A percentile compares a stretch with the other conserved stretches of the same genome.
These are phyloP conservation scores for Mionectes macconnelli DNA, from an alignment of 2,113 vertebrate genomes.

Conservation along the genomic window DNA sequence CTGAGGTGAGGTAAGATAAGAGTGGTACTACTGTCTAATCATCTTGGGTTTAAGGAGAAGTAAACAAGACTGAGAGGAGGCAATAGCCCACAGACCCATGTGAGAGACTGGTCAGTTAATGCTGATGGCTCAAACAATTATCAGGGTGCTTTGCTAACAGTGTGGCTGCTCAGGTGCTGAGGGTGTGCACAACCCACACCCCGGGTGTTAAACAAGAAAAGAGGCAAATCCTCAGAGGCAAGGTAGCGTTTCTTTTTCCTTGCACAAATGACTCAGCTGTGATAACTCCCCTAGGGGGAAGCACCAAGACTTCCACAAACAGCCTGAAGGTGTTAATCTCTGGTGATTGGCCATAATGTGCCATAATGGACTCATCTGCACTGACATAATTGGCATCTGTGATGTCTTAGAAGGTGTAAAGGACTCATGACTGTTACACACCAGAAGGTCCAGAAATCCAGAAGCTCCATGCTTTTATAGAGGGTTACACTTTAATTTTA, in stretches of 20 bases:
- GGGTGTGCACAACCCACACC: background rate
- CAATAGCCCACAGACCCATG: background rate
- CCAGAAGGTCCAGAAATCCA: no score
- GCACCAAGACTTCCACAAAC: background rate
- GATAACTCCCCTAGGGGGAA: background rate
- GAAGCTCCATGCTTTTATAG: no score
- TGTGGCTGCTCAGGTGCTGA: background rate
- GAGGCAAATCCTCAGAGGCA: background rate
- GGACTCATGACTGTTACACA: background rate
- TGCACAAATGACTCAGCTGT: background rate
- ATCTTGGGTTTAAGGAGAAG: background rate
- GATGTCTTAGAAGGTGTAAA: background rate
- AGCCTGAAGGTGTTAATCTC: background rate
- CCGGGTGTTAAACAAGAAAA: background rate
- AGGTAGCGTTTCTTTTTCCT: background rate
- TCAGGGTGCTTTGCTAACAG: background rate
- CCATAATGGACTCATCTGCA: background rate
- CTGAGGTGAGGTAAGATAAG: background rate
- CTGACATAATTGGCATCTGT: background rate
- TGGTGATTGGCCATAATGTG: background rate
- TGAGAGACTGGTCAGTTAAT: background rate
- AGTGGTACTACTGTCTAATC: background rate
- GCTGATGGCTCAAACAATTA: background rate
- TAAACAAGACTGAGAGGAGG: background rate
- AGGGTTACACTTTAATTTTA: no score